phyloP scores from a whole-genome alignment of 2,113 vertebrate genomes.

The Esox niger region DNA sequence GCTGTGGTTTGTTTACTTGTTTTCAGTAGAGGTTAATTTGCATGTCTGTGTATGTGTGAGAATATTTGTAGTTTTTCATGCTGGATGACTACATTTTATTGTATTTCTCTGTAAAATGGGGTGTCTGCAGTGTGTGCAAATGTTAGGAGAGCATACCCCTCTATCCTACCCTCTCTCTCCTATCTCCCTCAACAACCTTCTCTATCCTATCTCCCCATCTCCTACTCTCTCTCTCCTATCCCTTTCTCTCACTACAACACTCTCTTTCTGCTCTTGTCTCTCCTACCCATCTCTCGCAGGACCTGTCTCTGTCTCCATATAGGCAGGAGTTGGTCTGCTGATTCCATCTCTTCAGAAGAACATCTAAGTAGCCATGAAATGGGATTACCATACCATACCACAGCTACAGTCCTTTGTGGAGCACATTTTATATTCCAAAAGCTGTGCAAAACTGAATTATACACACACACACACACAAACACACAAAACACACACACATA shows the following conservation, averaged over 20 bases:
- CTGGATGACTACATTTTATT: slow-evolving; percentile 9
- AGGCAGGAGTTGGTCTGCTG: not conserved
- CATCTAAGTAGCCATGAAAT: slow-evolving; percentile 50
- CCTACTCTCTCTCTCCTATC: too few relatives aligned
- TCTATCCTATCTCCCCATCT: too few relatives aligned
- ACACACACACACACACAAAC: slow-evolving; percentile 24
- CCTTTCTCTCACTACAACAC: slow-evolving; percentile 4
- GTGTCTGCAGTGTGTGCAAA: not conserved
- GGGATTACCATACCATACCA: slow-evolving; percentile 45
- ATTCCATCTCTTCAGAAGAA: slow-evolving; percentile 34
- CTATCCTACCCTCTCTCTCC: too few relatives aligned
- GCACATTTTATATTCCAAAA: slow-evolving; percentile 45
- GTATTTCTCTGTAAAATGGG: too few relatives aligned
- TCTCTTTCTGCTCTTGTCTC: too few relatives aligned
- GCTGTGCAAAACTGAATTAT: slow-evolving; percentile 47
- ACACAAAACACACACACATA: slow-evolving; percentile 1
- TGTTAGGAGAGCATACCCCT: too few relatives aligned
- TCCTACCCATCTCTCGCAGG: slow-evolving; percentile 20
- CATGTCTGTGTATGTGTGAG: slow-evolving; percentile 6
- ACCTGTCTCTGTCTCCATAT: not conserved
- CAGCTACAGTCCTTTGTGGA: slow-evolving; percentile 30
- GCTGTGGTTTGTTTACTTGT: not conserved
- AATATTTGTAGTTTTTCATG: slow-evolving; percentile 5
- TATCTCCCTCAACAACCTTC: too few relatives aligned
- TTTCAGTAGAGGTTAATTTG: not conserved